phyloP scores from a whole-genome alignment of 2,113 vertebrate genomes.

The Dasyprocta punctata region DNA sequence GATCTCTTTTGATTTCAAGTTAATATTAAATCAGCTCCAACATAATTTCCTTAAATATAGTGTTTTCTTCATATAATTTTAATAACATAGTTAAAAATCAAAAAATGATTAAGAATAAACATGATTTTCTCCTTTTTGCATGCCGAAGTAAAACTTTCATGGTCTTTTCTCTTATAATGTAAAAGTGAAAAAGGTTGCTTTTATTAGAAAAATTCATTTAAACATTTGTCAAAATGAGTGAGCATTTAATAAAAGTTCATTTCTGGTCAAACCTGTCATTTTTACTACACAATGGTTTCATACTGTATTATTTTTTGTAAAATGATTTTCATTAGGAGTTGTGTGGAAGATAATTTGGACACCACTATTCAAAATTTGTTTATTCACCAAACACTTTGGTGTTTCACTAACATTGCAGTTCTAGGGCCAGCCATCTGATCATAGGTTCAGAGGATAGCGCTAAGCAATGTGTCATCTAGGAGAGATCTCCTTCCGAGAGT shows the following conservation, averaged over 20 bases:
- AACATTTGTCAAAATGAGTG: conserved; percentile 20
- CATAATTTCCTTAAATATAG: neutral
- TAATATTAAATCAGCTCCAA: conserved; percentile 12
- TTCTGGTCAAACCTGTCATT: neutral
- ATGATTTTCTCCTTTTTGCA: neutral
- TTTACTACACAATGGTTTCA: neutral
- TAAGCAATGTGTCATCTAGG: too few relatives aligned
- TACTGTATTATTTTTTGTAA: conserved; percentile 30
- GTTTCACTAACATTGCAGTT: too few relatives aligned
- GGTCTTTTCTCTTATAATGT: neutral
- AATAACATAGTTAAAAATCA: neutral
- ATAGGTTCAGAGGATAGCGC: too few relatives aligned
- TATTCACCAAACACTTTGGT: too few relatives aligned
- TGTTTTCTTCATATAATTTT: conserved; percentile 29
- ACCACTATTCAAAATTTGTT: neutral
- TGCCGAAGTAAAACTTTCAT: neutral
- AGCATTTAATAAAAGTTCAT: neutral
- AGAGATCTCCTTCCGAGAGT: too few relatives aligned
- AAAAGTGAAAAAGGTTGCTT: conserved; percentile 4
- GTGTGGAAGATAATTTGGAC: neutral
- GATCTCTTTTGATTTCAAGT: neutral
- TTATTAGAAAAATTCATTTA: conserved; percentile 5
- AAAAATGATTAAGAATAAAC: neutral
- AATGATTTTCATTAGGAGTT: neutral
- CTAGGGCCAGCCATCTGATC: too few relatives aligned